Base-by-base conservation (phyloP, 2,888 invertebrate species). In the Euzophera pinguis region DNA sequence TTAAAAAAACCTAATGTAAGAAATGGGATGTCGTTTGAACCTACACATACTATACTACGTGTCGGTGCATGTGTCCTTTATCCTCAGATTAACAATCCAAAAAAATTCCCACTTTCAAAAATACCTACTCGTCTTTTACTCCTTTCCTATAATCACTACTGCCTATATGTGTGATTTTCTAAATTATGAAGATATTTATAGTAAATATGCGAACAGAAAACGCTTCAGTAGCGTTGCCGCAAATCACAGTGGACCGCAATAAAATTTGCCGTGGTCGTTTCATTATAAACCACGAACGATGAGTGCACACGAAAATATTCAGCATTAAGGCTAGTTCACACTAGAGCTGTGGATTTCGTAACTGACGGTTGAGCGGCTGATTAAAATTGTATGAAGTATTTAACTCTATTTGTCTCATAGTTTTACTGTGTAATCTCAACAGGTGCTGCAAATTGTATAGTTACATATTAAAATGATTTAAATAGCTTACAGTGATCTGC, bases 241-340 rank as follows among this genome's bases (percentile, higher is more conserved):
- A 84, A 85, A 84, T 84, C 77, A 79, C 70, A 70, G 67, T 59
- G 54, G 56, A 70, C 79, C 74, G 65, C 76, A 74, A 71, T 73
- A 75, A 79, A 81, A 80, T 81, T 74, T 69, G 73, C 63, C 75
- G 75, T 64, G 75, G 73, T 67, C 65, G 70, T 78, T 80, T 80
- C 80, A 84, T 84, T 81, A 80, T 73, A 73, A 75, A 76, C 82
- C 81, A 62, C 84, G 72, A 67, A 72, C 77, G 64, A 71, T 72
- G 73, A 72, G 78, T 73, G 71, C 67, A 73, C 74, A 67, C 69
- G 63, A 65, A 76, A 73, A 75, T 74, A 38, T 49, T 50, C 39
- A 16, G 39, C 8, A 39, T 7, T 10, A 39, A 38, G 38, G 14
- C 14, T 38, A 14, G 13, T 38, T 14, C 8, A 38, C 38, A 38